Percentiles rank a stretch among this genome's conserved stretches.
These are phyloP conservation scores for Acutogordius australiensis DNA, from an alignment of 2,888 invertebrate genomes.

Conservation along the genomic window DNA sequence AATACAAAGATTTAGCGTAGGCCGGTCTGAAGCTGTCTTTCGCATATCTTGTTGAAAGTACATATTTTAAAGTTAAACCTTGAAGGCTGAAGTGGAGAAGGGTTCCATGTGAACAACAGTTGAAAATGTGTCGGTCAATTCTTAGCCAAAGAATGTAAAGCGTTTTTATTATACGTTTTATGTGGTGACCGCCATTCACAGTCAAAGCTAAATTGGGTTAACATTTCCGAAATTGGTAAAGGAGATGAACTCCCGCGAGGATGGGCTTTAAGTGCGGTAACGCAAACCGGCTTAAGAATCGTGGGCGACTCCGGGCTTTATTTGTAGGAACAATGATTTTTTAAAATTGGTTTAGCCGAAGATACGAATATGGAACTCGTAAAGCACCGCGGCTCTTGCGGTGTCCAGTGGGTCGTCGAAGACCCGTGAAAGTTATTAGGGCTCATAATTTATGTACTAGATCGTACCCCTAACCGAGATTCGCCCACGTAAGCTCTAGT, in stretches of 20 bases:
- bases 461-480: constrained; percentile 42
- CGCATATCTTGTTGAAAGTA: constrained; percentile 39
- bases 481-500: constrained; percentile 44
- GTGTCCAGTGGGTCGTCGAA: constrained; percentile 12
- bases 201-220: neutral
- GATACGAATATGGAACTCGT: neutral
- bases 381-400: neutral
- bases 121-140: constrained; percentile 20
- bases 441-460: constrained; percentile 25
- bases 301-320: constrained; percentile 19
- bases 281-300: neutral
- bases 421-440: constrained; percentile 26
- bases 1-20: constrained; percentile 33
- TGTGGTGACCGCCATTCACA: constrained; percentile 16
- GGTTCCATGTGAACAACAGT: constrained; percentile 31
- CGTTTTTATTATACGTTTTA: constrained; percentile 13
- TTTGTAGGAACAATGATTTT: constrained; percentile 20
- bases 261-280: neutral
- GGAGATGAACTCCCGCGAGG: neutral
- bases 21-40: constrained; percentile 27
- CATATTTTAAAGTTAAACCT: constrained; percentile 37
- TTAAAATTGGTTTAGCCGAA: neutral
- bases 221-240: constrained; percentile 14
- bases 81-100: constrained; percentile 28
- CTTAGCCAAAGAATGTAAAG: constrained; percentile 19